Evolutionary conservation across 2,888 invertebrate species (phyloP), one percentile per base, ranked within the genome.

Genomic region (Lomographa bimaculata): DNA sequence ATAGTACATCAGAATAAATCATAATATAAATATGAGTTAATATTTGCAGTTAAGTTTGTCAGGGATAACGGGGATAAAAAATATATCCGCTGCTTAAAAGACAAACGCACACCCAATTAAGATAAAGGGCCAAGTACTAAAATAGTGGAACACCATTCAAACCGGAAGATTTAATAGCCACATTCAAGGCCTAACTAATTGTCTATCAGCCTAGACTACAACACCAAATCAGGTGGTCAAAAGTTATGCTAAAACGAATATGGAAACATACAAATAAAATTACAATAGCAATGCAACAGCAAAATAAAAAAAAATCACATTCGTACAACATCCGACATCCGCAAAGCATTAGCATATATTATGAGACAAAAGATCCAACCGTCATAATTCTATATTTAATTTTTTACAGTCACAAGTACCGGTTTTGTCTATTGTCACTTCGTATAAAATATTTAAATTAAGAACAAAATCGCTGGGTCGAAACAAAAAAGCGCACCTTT

Each of bases 331-430:
- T 64, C 65, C n/a, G n/a, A 71, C 72, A 75, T 76, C 79, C 82
- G 79, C 56, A 63, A 59, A 50, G 60, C 71, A 82, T 86, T 84
- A 78, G 75, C 86, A 86, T 87, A 85, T 56, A 81, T 81, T 82
- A 81, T 58, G 48, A 75, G 71, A 83, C 81, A 84, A 86, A 84
- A 72, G 72, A 60, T 55, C 63, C 63, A 72, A 71, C 79, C 79
- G 81, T 82, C 79, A 86, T 89, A 89, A 85, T 85, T 86, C 78
- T 78, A 81, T 85, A 82, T 86, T 83, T 84, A 85, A 84, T 89
- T 87, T 85, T 86, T 80, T 80, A 84, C 84, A 71, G 77, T 82
- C 75, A 84, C 84, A 84, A 87, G 87, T 87, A 89, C 87, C 84
- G 85, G 84, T 84, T 82, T 77, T 71, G 71, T 83, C 84, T 84